These are phyloP conservation scores for Apamea monoglypha DNA, from an alignment of 2,888 invertebrate species.

Conservation along the genomic window DNA sequence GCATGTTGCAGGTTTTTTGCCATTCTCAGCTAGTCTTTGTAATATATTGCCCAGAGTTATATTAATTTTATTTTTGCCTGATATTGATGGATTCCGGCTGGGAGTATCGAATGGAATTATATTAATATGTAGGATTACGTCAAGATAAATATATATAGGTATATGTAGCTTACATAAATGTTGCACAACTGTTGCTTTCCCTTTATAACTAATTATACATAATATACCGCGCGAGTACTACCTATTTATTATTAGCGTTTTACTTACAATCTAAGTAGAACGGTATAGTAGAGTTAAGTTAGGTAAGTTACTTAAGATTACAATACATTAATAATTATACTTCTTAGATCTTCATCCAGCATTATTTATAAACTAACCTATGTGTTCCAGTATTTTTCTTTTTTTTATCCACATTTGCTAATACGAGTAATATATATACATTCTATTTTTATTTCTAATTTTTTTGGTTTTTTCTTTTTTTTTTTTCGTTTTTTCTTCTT, in stretches of 20 bases:
- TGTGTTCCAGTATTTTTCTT: not conserved
- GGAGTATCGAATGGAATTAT: not conserved
- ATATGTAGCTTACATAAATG: slow-evolving; percentile 33
- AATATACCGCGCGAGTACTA: not conserved
- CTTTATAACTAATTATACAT: slow-evolving; percentile 11
- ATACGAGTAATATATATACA: not conserved
- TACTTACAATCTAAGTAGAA: not conserved
- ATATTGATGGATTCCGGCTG: not conserved
- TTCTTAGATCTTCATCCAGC: slow-evolving; percentile 46
- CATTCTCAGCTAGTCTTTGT: not conserved
- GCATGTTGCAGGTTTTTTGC: not conserved
- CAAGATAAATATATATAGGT: not conserved
- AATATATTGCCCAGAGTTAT: not conserved
- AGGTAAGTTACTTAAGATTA: not conserved
- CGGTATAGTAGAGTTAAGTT: too few relatives aligned
- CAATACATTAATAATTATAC: not conserved
- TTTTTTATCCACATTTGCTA: slow-evolving; percentile 4
- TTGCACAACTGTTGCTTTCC: slow-evolving; percentile 15
- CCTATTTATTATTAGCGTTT: not conserved
- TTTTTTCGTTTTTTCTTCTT: not conserved
- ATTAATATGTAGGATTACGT: not conserved
- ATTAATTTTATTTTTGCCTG: not conserved
- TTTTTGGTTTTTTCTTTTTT: slow-evolving; percentile 1
- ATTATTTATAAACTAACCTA: not conserved
- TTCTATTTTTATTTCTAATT: not conserved